Base-by-base conservation (phyloP, 2,113 vertebrate species). In the Phrynosoma blainvillii region DNA sequence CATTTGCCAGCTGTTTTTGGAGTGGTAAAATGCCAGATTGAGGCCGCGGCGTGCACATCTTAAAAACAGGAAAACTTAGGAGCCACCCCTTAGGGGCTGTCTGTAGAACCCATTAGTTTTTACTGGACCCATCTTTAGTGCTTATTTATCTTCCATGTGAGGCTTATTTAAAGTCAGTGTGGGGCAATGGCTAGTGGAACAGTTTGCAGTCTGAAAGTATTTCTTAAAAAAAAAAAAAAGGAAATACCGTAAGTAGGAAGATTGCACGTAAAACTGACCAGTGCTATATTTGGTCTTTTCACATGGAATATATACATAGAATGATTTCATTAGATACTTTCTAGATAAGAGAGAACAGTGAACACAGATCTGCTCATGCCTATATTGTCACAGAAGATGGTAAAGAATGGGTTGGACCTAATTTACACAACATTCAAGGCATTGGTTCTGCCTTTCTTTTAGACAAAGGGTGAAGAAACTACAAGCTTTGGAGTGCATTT, bases 331-430 rank as follows among this genome's bases (percentile, higher is more conserved):
- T 65, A 66, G 54, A 81, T 88, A 82, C 87, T 78, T 3, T 20
- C 52, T 30, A 89, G 74, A 89, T 82, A 82, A 52, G 85, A n/a
- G 89, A 91, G 83, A 71, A 65, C 59, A 47, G 20, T 81, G 9
- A 65, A 42, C 8, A 25, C 25, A 4, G 23, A 11, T 62, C 79
- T 80, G 11, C 32, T 8, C 20, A 65, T 79, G 52, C 3, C 59
- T 40, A 14, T 59, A 20, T 79, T 79, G 78, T 75, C 74, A 75
- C 21, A 40, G 74, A 21, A 75, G 74, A 14, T 20, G 8, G 54
- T 32, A 59, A 47, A 79, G 30, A 79, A 59, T 32, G 7, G 78
- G 9, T 10, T 77, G 47, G 75, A 77, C 23, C 42, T 56, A 47
- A 47, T 47, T 47, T 47, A 7, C 47, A 47, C 7, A 47, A 47